A percentile compares a stretch with the other conserved stretches of the same genome.
phyloP scores from a whole-genome alignment of 2,888 invertebrate species.

The Fragum sueziense region DNA sequence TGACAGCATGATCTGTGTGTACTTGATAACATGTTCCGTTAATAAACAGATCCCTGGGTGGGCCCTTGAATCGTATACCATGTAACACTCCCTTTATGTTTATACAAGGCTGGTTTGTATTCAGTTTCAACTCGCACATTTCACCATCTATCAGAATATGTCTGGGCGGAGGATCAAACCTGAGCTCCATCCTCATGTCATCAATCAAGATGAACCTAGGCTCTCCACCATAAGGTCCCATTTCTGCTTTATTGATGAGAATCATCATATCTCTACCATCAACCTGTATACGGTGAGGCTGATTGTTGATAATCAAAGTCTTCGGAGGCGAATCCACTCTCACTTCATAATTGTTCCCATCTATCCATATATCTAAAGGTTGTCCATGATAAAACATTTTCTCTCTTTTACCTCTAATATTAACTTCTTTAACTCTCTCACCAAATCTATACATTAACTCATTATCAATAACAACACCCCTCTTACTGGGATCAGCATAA shows the following conservation, averaged over 20 bases:
- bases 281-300: conserved; percentile 91
- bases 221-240: conserved; percentile 88
- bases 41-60: conserved; percentile 94
- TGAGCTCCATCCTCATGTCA: conserved; percentile 89
- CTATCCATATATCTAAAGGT: conserved; percentile 78
- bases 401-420: conserved; percentile 60
- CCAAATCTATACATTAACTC: conserved; percentile 75
- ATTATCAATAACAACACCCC: conserved; percentile 76
- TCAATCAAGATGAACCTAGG: conserved; percentile 91
- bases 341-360: conserved; percentile 77
- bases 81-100: conserved; percentile 82
- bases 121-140: conserved; percentile 76
- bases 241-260: conserved; percentile 90
- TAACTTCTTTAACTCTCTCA: conserved; percentile 73
- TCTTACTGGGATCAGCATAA: conserved; percentile 69
- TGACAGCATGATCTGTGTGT: conserved; percentile 75
- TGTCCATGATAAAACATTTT: conserved; percentile 77
- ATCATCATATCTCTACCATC: conserved; percentile 91
- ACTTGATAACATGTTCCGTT: conserved; percentile 88
- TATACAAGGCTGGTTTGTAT: conserved; percentile 76
- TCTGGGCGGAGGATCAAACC: conserved; percentile 93
- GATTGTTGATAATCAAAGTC: conserved; percentile 90
- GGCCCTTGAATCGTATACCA: conserved; percentile 93
- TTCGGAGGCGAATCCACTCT: conserved; percentile 80
- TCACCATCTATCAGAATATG: conserved; percentile 90